phyloP scores from a whole-genome alignment of 64 coral and sea anemone genomes.

The Montipora capricornis region DNA sequence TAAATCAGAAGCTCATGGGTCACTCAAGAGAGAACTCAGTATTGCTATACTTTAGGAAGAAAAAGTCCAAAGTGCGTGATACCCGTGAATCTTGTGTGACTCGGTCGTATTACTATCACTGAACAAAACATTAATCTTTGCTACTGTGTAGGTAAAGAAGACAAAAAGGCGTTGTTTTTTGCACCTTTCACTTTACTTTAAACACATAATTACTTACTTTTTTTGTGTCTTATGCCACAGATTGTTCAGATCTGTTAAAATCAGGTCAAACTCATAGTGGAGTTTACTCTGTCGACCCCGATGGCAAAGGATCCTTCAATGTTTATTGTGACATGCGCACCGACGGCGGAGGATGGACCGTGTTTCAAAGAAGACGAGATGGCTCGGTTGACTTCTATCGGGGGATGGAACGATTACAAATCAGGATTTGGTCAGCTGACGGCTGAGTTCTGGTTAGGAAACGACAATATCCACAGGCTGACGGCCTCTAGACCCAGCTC shows the following conservation, averaged over 20 bases:
- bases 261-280: background rate
- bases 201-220: no score
- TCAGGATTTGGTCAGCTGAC: background rate
- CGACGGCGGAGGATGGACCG: background rate
- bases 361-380: background rate
- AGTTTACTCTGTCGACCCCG: slow-evolving; percentile 24
- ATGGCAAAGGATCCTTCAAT: background rate
- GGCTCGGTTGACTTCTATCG: background rate
- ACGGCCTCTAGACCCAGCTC: background rate
- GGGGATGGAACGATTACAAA: background rate
- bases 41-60: no score
- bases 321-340: slow-evolving; percentile 35
- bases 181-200: no score
- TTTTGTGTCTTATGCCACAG: background rate
- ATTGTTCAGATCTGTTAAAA: slow-evolving; percentile 37
- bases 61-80: no score
- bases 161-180: no score
- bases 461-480: background rate
- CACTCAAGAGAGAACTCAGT: no score
- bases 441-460: background rate
- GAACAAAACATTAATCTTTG: no score
- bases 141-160: no score
- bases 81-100: no score
- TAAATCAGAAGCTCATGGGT: no score
- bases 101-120: no score